phyloP scores from a whole-genome alignment of 2,888 invertebrate genomes.

The Hoplodrina ambigua region DNA sequence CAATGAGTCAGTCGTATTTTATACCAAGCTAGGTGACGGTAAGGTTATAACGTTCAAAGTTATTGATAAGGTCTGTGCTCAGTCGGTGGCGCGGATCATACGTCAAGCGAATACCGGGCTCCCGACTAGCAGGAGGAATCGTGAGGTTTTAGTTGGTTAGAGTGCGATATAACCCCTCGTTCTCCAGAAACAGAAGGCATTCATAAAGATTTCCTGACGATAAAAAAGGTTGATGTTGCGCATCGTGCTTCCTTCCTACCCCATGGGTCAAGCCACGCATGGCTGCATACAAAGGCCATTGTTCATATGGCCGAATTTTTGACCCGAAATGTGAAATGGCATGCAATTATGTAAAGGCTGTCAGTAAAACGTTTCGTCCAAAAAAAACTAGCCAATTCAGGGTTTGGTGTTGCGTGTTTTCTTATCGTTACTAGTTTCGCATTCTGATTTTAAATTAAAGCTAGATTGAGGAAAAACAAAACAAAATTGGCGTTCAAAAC shows the following conservation, averaged over 20 bases:
- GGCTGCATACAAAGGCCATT: slow-evolving; percentile 42
- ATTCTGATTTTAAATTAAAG: not conserved
- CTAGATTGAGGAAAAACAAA: not conserved
- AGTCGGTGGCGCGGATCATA: too few relatives aligned
- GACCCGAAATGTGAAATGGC: slow-evolving; percentile 31
- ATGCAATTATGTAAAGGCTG: slow-evolving; percentile 35
- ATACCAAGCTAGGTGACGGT: not conserved
- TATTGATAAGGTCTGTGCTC: not conserved
- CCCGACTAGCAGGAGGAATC: too few relatives aligned
- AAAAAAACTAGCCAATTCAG: slow-evolving; percentile 21
- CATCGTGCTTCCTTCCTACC: not conserved
- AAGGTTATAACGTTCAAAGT: not conserved
- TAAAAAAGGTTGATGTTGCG: not conserved
- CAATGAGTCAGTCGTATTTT: not conserved
- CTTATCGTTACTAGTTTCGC: slow-evolving; percentile 4
- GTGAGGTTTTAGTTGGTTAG: too few relatives aligned
- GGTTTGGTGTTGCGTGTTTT: slow-evolving; percentile 21
- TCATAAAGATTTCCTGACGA: too few relatives aligned
- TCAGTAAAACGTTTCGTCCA: slow-evolving; percentile 11
- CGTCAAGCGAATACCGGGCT: too few relatives aligned
- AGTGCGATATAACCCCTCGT: too few relatives aligned
- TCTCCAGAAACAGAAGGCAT: too few relatives aligned
- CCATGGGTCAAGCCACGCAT: slow-evolving; percentile 22
- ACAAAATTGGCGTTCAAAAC: not conserved
- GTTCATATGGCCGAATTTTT: slow-evolving; percentile 24